Conservation (phyloP, 2,888 invertebrate species). For the Cryptus viduatorius region DNA sequence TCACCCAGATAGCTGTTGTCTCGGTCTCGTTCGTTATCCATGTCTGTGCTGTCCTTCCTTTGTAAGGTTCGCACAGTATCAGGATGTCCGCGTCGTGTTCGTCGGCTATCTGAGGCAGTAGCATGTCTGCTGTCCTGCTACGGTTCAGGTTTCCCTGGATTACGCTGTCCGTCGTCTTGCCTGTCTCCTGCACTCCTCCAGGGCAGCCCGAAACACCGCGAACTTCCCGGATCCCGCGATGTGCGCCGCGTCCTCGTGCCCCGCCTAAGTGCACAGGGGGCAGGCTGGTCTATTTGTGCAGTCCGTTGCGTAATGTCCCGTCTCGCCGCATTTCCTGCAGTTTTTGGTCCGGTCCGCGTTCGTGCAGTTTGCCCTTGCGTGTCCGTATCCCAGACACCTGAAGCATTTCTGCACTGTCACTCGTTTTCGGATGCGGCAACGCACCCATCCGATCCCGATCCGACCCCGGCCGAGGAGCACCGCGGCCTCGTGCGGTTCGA, state of each 20-base stretch:
- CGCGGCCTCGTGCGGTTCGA: constrained; percentile 51
- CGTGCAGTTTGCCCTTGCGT: constrained; percentile 8
- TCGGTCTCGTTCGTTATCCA: no score
- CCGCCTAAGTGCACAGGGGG: not conserved
- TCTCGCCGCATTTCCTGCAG: constrained; percentile 44
- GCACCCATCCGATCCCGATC: constrained; percentile 53
- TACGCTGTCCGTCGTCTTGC: constrained; percentile 48
- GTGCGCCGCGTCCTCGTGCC: not conserved
- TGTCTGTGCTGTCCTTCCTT: no score
- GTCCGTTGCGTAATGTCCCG: constrained; percentile 46
- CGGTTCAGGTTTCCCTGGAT: constrained; percentile 65
- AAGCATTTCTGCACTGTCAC: constrained; percentile 35
- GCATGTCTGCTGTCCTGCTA: constrained; percentile 58
- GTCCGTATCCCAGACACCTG: constrained; percentile 27
- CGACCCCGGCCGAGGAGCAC: constrained; percentile 50
- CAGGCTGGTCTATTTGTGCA: constrained; percentile 24
- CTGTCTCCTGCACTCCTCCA: constrained; percentile 55
- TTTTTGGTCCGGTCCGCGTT: constrained; percentile 3
- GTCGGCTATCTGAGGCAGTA: constrained; percentile 63
- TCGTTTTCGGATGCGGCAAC: constrained; percentile 37
- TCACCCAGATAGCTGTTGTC: constrained; percentile 67
- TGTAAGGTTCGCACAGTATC: no score
- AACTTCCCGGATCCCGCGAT: constrained; percentile 7
- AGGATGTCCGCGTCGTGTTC: no score
- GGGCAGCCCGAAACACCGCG: constrained; percentile 44